Percentiles rank a stretch among this genome's conserved stretches.
Evolutionary conservation across 92 coral and sea anemone genomes (phyloP).

Genomic region (Montipora capitata): DNA sequence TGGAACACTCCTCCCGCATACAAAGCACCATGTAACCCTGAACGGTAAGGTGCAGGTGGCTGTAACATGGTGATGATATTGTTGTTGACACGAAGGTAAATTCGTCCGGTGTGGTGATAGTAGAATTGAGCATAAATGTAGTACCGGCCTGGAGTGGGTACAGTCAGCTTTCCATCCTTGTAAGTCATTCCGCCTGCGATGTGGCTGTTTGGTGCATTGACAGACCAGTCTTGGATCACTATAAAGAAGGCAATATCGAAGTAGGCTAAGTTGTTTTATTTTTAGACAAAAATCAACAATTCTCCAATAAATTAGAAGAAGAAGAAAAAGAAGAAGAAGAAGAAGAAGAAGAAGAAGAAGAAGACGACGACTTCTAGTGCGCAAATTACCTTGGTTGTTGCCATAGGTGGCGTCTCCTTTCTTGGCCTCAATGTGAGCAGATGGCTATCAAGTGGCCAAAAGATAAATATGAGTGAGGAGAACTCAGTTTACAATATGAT

Average conservation of each 20-base stretch:
- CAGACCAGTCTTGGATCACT: constrained; percentile 3
- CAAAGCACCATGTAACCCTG: neutral
- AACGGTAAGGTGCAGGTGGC: neutral
- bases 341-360: too few relatives aligned
- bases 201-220: neutral
- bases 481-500: too few relatives aligned
- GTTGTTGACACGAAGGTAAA: neutral
- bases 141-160: constrained; percentile 9
- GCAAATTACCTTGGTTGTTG: neutral
- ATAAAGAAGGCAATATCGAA: neutral
- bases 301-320: too few relatives aligned
- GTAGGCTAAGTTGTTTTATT: neutral
- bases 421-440: neutral
- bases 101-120: neutral
- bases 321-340: too few relatives aligned
- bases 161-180: constrained; percentile 6
- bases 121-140: constrained; percentile 9
- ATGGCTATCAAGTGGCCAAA: neutral
- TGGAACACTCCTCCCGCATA: neutral
- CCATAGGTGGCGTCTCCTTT: neutral
- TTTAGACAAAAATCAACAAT: neutral
- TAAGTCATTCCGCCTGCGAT: neutral
- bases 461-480: too few relatives aligned
- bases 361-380: neutral
- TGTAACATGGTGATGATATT: neutral